Percentiles rank a stretch among this genome's conserved stretches.
phyloP scores from a whole-genome alignment of 2,888 invertebrate genomes.

The Cheilosia impressa region DNA sequence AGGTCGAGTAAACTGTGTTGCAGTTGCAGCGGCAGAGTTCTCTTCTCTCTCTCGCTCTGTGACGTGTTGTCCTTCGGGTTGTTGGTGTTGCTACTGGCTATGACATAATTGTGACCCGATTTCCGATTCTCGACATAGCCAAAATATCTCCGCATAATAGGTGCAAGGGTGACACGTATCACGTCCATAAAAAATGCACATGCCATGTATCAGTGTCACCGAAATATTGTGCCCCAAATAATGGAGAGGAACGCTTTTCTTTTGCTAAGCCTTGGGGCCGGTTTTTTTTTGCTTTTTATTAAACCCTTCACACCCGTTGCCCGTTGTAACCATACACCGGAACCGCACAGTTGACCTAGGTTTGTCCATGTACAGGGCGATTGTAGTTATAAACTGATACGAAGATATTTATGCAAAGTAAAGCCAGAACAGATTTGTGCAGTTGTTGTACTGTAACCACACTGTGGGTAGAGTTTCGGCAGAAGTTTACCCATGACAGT shows the following conservation, averaged over 20 bases:
- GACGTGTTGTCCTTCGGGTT: slow-evolving; percentile 40
- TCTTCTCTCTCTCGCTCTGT: not conserved
- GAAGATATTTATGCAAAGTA: not conserved
- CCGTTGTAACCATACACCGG: slow-evolving; percentile 57
- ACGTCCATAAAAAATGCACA: slow-evolving; percentile 36
- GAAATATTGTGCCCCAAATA: slow-evolving; percentile 28
- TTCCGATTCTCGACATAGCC: slow-evolving; percentile 35
- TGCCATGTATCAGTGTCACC: slow-evolving; percentile 50
- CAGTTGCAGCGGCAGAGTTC: slow-evolving; percentile 26
- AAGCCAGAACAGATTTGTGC: slow-evolving; percentile 14
- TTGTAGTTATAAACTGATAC: not conserved
- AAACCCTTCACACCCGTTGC: slow-evolving; percentile 26
- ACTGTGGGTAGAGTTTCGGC: slow-evolving; percentile 2
- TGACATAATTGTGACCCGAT: slow-evolving; percentile 63
- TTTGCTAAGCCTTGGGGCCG: not conserved
- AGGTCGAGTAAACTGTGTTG: slow-evolving; percentile 49
- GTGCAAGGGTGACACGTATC: slow-evolving; percentile 48
- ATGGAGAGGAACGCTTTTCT: not conserved
- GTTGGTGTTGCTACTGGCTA: slow-evolving; percentile 19
- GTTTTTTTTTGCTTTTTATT: not conserved
- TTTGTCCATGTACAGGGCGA: slow-evolving; percentile 39
- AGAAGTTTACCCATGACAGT: slow-evolving; percentile 13
- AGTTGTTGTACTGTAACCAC: slow-evolving; percentile 29
- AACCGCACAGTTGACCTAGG: slow-evolving; percentile 56
- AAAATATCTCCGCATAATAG: slow-evolving; percentile 67